phyloP scores from a whole-genome alignment of 1,140 invertebrate species.

The Phymorhynchus buccinoides region DNA sequence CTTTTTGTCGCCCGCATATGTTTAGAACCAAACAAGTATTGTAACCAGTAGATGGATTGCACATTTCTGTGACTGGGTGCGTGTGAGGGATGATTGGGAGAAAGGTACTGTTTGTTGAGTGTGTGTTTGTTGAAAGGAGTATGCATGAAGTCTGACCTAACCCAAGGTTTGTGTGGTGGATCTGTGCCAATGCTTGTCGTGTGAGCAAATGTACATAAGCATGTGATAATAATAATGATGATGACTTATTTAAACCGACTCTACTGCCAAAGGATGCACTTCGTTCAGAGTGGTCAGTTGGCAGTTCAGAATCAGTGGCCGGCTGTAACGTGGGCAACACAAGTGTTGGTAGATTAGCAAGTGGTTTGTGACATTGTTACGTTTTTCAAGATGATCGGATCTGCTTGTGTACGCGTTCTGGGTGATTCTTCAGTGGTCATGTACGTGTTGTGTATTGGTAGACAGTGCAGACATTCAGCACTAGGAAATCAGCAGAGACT shows the following conservation, averaged over 20 bases:
- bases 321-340: not conserved
- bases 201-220: not conserved
- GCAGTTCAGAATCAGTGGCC: constrained; percentile 6
- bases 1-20: not conserved
- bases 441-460: not conserved
- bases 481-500: not conserved
- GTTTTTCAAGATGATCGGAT: not conserved
- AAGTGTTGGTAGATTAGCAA: constrained; percentile 1
- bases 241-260: constrained; percentile 6
- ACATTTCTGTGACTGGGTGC: not conserved
- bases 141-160: not conserved
- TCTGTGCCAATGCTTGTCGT: constrained; percentile 7
- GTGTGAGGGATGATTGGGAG: not conserved
- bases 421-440: not conserved
- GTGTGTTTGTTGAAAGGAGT: not conserved
- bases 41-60: not conserved
- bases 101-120: not conserved
- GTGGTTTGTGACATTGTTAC: not conserved
- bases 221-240: constrained; percentile 8
- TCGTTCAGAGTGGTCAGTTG: not conserved
- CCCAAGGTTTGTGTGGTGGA: not conserved
- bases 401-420: not conserved
- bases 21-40: not conserved
- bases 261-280: constrained; percentile 21
- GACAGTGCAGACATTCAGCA: not conserved